Conservation (phyloP, 35 echinoderm and acorn worm genomes). For the Eucidaris tribuloides region DNA sequence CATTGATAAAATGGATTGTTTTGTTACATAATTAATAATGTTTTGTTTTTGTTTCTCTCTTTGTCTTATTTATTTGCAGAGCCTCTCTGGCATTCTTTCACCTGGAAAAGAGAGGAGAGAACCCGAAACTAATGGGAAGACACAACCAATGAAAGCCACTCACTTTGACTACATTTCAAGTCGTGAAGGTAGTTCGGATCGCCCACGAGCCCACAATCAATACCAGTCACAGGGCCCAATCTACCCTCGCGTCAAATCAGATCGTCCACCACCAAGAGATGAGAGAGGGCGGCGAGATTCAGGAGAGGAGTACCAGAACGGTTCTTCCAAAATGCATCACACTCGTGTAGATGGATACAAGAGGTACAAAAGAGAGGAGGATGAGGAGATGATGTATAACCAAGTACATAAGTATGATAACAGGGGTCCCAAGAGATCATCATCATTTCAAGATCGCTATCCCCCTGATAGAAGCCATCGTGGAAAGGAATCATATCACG, state of each 20-base stretch:
- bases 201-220: conserved; percentile 17
- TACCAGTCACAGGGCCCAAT: conserved; percentile 3
- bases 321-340: conserved; percentile 2
- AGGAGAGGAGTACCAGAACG: not conserved
- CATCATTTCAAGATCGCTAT: no score
- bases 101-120: conserved; percentile 27
- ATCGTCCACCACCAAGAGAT: conserved; percentile 9
- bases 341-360: not conserved
- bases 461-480: not conserved
- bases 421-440: not conserved
- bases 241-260: conserved; percentile 13
- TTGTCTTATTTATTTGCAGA: conserved; percentile 23
- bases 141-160: conserved; percentile 26
- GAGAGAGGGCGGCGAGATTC: not conserved
- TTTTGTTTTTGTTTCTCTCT: no score
- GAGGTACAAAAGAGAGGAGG: conserved; percentile 10
- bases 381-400: not conserved
- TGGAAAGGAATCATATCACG: no score
- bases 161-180: conserved; percentile 31
- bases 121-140: conserved; percentile 16
- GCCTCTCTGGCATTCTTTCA: conserved; percentile 37
- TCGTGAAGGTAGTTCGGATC: conserved; percentile 17
- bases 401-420: not conserved
- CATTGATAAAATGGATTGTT: no score
- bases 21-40: no score